Evolutionary conservation across 2,888 invertebrate genomes (phyloP), one percentile per base, ranked within the genome.

Genomic region (Leptarthrus brevirostris): DNA sequence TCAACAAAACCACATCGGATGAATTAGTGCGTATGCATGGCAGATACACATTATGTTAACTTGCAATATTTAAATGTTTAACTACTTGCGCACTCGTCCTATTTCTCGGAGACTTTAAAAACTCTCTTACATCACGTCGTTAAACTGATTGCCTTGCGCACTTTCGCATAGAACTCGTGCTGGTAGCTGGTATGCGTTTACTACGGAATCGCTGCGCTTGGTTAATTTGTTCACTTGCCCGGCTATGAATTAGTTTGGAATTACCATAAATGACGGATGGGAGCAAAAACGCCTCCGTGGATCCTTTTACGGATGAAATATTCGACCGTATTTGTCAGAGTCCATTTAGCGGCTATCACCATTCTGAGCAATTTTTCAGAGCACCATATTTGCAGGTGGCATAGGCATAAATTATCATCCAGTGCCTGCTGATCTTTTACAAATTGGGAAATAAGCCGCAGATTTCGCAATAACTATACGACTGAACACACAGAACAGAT

Each of bases 301-400:
- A 71, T 71, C 54, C 71, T 71, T 71, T 54, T 71, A 71, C 72
- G 61, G 52, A 58, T 70, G 70, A 78, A 77, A 77, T 77, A 77
- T 76, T 78, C 75, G 76, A 72, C 77, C 78, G 75, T 77, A 78
- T 78, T 77, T 78, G 78, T 78, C 78, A 77, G 76, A 77, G 77
- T 75, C 78, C 76, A 78, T 77, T 78, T 78, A 77, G 77, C 76
- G 76, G 77, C 77, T 78, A 78, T 77, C 78, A 77, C 77, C 78
- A 78, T 78, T 76, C 77, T 77, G 75, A 77, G 76, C 77, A 77
- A 78, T 78, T 78, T 78, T 77, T 78, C 78, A 77, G 77, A 26
- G 44, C 47, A 36, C 78, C 77, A 77, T 78, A 76, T 77, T 77
- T 74, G 78, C 78, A 77, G 78, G 78, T 78, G 78, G 78, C 76